A percentile compares a stretch with the other conserved stretches of the same genome.
Conservation (phyloP, 2,797 vertebrate genomes). For the Sebastiscus tertius region DNA sequence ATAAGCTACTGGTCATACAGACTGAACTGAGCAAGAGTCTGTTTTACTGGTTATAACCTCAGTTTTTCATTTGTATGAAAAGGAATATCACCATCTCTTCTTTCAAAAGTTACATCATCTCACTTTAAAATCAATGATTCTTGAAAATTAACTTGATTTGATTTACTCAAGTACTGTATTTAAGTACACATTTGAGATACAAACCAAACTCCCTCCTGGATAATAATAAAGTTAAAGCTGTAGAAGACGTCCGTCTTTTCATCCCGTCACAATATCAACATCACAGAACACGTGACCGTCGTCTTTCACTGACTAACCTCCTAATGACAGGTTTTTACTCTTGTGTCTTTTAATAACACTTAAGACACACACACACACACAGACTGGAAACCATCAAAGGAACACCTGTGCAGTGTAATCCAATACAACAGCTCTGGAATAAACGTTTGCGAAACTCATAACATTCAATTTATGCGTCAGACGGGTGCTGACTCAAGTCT, state of each 20-base stretch:
- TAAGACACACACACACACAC: neutral
- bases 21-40: rapidly evolving
- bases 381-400: neutral
- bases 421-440: neutral
- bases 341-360: neutral
- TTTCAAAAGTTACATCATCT: rapidly evolving
- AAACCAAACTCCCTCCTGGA: neutral
- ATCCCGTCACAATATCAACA: neutral
- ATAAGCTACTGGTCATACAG: too few species aligned
- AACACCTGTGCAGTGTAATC: constrained; percentile 25
- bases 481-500: constrained; percentile 24
- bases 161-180: neutral
- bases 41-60: neutral
- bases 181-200: neutral
- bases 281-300: neutral
- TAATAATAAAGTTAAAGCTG: neutral
- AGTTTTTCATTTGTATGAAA: neutral
- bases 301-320: neutral
- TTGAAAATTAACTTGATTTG: neutral
- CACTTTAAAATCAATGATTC: neutral
- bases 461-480: constrained; percentile 12
- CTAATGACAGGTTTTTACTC: neutral
- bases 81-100: rapidly evolving
- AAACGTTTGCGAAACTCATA: neutral
- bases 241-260: neutral